Percentiles rank a stretch among this genome's conserved stretches.
Evolutionary conservation across 2,797 vertebrate species (phyloP).

Genomic region (Chiroxiphia lanceolata): DNA sequence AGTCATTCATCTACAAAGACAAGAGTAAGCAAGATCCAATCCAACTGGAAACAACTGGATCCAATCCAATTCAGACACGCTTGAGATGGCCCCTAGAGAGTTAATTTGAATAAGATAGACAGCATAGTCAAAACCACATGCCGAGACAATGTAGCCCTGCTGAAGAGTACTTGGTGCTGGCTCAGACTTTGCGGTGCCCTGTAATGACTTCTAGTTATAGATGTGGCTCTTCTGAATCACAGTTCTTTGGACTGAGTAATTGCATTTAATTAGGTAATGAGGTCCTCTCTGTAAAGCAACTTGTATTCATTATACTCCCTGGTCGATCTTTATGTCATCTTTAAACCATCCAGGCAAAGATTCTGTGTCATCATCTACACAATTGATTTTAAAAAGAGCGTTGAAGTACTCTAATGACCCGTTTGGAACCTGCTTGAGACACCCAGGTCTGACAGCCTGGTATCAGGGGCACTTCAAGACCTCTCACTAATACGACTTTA

Average conservation of each 20-base stretch:
- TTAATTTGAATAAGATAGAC: neutral
- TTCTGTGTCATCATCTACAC: conserved; percentile 10
- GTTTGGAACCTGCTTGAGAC: neutral
- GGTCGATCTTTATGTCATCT: conserved; percentile 7
- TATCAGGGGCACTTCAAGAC: neutral
- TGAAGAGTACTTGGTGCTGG: neutral
- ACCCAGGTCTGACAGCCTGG: neutral
- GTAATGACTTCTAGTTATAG: neutral
- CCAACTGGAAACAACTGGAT: neutral
- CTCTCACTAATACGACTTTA: neutral
- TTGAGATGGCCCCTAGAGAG: neutral
- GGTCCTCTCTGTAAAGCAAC: neutral
- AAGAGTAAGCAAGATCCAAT: neutral
- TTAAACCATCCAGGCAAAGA: neutral
- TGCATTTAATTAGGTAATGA: conserved; percentile 15
- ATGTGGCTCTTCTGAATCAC: neutral
- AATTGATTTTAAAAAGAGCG: neutral
- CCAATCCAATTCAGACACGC: neutral
- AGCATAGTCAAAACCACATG: neutral
- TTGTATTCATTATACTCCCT: neutral
- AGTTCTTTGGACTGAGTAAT: conserved; percentile 1
- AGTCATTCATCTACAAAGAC: neutral
- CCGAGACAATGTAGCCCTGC: neutral
- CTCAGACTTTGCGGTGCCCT: neutral
- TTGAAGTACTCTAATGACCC: neutral